Evolutionary conservation across 23 tunicate genomes (phyloP).

Genomic region (Diplosoma virens): DNA sequence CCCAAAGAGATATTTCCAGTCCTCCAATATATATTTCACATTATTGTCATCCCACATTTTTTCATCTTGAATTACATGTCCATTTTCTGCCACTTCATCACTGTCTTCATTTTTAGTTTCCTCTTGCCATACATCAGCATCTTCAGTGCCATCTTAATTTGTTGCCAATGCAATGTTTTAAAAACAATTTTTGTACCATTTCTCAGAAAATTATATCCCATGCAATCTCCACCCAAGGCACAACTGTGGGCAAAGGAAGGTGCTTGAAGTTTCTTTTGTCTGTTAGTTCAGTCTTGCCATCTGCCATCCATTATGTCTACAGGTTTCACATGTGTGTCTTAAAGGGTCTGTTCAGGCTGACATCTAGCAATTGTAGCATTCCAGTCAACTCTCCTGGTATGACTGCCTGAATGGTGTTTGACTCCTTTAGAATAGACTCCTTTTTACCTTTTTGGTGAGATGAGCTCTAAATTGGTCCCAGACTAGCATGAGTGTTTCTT

Average conservation of each 20-base stretch:
- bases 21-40: not conserved
- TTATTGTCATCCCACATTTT: not conserved
- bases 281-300: constrained; percentile 3
- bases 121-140: not conserved
- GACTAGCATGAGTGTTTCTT: constrained; percentile 21
- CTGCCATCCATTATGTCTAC: too few relatives aligned
- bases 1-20: constrained; percentile 30
- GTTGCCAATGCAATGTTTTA: constrained; percentile 9
- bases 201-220: not conserved
- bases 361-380: too few relatives aligned
- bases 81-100: constrained; percentile 9
- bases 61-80: not conserved
- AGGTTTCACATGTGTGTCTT: too few relatives aligned
- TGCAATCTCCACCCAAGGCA: not conserved
- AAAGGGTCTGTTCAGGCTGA: too few relatives aligned
- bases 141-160: constrained; percentile 12
- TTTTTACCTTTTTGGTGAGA: constrained; percentile 15
- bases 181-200: not conserved
- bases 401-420: too few relatives aligned
- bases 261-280: not conserved
- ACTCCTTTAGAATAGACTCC: too few relatives aligned
- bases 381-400: too few relatives aligned
- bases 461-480: constrained; percentile 37
- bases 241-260: not conserved
- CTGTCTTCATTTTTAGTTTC: not conserved